phyloP scores from a whole-genome alignment of 2,113 vertebrate genomes.

The Peromyscus maniculatus region DNA sequence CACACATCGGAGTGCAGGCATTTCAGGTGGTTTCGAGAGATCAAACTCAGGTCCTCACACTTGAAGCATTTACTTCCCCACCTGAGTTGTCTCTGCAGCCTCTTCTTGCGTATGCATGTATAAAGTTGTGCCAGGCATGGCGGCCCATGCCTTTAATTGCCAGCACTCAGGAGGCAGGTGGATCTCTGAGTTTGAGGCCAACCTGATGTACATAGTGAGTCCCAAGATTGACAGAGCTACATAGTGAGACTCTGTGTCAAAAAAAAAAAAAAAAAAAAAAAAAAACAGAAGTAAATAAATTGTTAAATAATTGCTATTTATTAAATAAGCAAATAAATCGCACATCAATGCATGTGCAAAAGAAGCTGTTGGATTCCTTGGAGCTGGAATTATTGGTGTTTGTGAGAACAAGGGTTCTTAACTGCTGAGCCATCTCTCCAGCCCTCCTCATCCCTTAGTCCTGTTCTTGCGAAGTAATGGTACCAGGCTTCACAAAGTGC shows the following conservation, averaged over 20 bases:
- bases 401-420: background rate
- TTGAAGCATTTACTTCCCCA: too few relatives aligned
- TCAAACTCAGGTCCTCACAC: background rate
- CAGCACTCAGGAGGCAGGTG: background rate
- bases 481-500: background rate
- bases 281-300: background rate
- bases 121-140: background rate
- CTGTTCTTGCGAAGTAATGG: background rate
- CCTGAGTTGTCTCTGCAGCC: background rate
- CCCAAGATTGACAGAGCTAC: background rate
- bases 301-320: background rate
- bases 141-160: background rate
- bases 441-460: background rate
- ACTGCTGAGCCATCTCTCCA: background rate
- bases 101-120: background rate
- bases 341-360: background rate
- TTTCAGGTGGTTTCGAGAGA: background rate
- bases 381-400: background rate
- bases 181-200: background rate
- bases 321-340: background rate
- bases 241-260: background rate
- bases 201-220: background rate
- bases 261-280: background rate
- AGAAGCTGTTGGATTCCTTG: background rate
- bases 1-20: background rate